phyloP scores from a whole-genome alignment of 2,888 invertebrate genomes.

The Tinea pellionella region DNA sequence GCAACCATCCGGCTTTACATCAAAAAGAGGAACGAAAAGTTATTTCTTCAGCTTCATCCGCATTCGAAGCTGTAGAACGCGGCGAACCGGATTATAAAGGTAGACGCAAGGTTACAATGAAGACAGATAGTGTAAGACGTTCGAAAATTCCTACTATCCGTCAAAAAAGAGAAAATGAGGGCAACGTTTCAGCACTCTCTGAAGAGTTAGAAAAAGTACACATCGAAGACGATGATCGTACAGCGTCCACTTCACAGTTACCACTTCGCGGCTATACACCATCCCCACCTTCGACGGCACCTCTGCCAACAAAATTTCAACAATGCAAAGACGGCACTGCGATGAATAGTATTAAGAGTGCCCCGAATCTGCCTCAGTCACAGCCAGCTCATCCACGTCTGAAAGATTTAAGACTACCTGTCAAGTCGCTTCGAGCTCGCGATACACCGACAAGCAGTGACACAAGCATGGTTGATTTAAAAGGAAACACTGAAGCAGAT shows the following conservation, averaged over 20 bases:
- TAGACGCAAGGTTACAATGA: conserved; percentile 68
- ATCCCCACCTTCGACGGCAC: conserved; percentile 87
- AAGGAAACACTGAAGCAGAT: conserved; percentile 62
- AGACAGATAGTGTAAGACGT: conserved; percentile 65
- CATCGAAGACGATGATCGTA: conserved; percentile 68
- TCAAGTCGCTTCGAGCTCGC: conserved; percentile 74
- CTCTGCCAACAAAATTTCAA: conserved; percentile 83
- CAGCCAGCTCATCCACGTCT: conserved; percentile 76
- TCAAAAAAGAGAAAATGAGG: conserved; percentile 58
- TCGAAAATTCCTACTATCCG: conserved; percentile 72
- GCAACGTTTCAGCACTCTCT: conserved; percentile 46
- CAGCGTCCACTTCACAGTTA: conserved; percentile 65
- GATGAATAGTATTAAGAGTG: conserved; percentile 84
- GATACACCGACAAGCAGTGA: conserved; percentile 70
- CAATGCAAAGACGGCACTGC: conserved; percentile 75
- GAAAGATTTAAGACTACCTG: conserved; percentile 79
- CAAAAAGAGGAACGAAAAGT: conserved; percentile 46
- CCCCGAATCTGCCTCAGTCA: conserved; percentile 79
- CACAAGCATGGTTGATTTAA: conserved; percentile 72
- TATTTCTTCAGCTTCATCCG: conserved; percentile 61
- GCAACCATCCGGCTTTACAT: conserved; percentile 79
- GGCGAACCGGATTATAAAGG: conserved; percentile 64
- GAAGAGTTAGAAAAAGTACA: conserved; percentile 74
- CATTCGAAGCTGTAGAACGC: conserved; percentile 60
- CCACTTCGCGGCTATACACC: conserved; percentile 80